Evolutionary conservation across 1,140 invertebrate genomes (phyloP).

Genomic region (Pachypsylla venusta): DNA sequence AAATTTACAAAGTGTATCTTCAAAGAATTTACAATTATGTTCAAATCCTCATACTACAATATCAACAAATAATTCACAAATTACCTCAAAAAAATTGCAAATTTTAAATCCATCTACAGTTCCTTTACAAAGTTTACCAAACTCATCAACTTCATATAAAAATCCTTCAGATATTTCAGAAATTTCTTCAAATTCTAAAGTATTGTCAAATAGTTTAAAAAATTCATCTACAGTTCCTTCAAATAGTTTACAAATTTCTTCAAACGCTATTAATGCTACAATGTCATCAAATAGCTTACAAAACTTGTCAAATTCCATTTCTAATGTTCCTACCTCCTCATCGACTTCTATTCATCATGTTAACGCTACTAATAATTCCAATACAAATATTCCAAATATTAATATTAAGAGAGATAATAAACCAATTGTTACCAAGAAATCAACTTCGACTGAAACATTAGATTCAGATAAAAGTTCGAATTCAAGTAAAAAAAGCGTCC

Average conservation of each 20-base stretch:
- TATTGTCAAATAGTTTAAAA: neutral
- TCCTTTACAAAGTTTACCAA: neutral
- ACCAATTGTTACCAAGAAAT: neutral
- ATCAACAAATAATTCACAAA: neutral
- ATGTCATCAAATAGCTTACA: neutral
- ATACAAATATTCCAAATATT: neutral
- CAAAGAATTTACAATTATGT: no score
- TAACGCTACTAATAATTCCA: neutral
- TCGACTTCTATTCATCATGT: no score
- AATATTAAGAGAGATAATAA: neutral
- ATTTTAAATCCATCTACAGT: neutral
- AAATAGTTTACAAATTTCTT: neutral
- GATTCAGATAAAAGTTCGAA: constrained; percentile 5
- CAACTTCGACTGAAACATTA: neutral
- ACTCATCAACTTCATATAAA: neutral
- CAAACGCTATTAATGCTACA: neutral
- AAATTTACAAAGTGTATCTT: no score
- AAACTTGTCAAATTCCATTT: neutral
- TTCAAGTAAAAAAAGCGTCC: no score
- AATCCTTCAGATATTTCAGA: neutral
- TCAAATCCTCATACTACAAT: no score
- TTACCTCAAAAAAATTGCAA: neutral
- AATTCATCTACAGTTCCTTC: neutral
- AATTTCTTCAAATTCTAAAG: neutral
- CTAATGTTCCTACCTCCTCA: no score